Percentiles rank a stretch among this genome's conserved stretches.
Conservation (phyloP, 2,113 vertebrate species). For the Rhagologus leucostigma region DNA sequence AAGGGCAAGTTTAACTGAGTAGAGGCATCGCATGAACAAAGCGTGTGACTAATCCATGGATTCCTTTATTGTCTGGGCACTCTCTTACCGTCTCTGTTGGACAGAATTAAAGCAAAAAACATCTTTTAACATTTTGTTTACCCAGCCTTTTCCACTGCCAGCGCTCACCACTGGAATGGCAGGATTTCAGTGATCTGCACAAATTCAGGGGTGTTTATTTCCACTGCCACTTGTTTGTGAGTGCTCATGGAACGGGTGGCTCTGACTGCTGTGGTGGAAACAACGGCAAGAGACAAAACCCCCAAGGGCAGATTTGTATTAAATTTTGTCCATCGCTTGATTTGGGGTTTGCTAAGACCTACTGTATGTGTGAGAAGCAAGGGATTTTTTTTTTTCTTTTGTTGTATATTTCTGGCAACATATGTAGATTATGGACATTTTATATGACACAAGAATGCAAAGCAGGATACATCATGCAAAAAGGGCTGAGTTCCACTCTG, state of each 20-base stretch:
- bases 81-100: background rate
- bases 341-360: background rate
- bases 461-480: background rate
- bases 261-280: background rate
- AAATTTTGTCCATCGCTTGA: background rate
- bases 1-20: background rate
- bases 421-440: background rate
- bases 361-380: background rate
- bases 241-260: accelerated
- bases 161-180: background rate
- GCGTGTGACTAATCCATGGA: background rate
- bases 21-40: background rate
- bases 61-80: background rate
- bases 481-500: background rate
- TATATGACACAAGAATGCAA: background rate
- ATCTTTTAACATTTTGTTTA: constrained; percentile 1
- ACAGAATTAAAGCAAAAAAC: background rate
- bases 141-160: background rate
- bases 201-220: background rate
- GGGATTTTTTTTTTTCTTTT: background rate
- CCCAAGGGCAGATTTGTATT: background rate
- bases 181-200: background rate
- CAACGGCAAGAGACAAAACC: background rate
- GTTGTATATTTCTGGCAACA: background rate
- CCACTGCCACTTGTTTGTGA: background rate